Evolutionary conservation across 1,140 invertebrate species (phyloP).

Genomic region (Tetramorium parvispinum): DNA sequence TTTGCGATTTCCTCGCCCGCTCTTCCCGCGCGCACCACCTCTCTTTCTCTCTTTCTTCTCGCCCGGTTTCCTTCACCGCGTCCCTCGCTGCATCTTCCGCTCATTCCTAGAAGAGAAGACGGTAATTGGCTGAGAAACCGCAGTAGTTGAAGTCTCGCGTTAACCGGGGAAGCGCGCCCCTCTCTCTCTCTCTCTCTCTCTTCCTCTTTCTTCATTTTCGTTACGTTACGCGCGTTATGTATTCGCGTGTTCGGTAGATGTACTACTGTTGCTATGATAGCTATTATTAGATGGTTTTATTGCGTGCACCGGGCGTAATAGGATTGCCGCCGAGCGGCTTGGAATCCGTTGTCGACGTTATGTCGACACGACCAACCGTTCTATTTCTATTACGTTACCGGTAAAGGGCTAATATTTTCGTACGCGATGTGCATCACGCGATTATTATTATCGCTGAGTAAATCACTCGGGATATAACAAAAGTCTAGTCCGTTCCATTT

Average conservation of each 20-base stretch:
- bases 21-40: neutral
- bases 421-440: slow-evolving; percentile 55
- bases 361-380: slow-evolving; percentile 52
- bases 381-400: slow-evolving; percentile 62
- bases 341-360: slow-evolving; percentile 58
- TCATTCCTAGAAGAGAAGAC: slow-evolving; percentile 36
- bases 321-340: slow-evolving; percentile 59
- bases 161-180: slow-evolving; percentile 17
- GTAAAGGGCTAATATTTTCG: slow-evolving; percentile 62
- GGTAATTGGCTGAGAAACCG: slow-evolving; percentile 58
- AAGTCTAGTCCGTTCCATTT: slow-evolving; percentile 10
- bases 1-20: slow-evolving; percentile 54
- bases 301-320: slow-evolving; percentile 58
- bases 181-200: slow-evolving; percentile 17
- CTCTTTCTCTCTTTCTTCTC: neutral
- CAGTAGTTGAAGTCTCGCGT: slow-evolving; percentile 48
- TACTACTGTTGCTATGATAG: slow-evolving; percentile 62
- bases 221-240: slow-evolving; percentile 53
- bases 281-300: slow-evolving; percentile 63
- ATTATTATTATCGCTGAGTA: slow-evolving; percentile 59
- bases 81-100: neutral
- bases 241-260: slow-evolving; percentile 58
- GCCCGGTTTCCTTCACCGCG: slow-evolving; percentile 7
- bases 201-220: slow-evolving; percentile 56
- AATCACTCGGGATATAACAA: slow-evolving; percentile 53